phyloP scores from a whole-genome alignment of 2,888 invertebrate genomes.

The Tineola bisselliella region DNA sequence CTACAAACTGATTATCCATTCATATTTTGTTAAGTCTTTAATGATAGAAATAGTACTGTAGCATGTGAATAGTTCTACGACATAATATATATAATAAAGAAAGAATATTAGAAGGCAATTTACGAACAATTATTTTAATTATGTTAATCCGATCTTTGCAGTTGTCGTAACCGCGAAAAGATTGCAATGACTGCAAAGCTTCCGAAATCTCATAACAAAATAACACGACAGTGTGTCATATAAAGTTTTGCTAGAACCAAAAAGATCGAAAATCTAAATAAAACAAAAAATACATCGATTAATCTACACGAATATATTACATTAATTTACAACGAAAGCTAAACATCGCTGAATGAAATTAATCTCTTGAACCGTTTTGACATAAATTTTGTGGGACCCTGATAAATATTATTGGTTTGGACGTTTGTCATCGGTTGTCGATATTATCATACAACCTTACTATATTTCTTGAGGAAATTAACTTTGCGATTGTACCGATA shows the following conservation, averaged over 20 bases:
- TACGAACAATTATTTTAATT: too few relatives aligned
- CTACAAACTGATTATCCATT: neutral
- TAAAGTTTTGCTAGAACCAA: too few relatives aligned
- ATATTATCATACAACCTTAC: conserved; percentile 18
- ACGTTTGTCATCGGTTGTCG: conserved; percentile 35
- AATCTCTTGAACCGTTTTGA: conserved; percentile 34
- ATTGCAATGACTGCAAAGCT: too few relatives aligned
- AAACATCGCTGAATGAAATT: conserved; percentile 40
- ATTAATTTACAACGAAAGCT: conserved; percentile 33
- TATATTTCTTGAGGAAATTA: conserved; percentile 9
- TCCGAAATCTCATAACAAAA: too few relatives aligned
- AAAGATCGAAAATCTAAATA: neutral
- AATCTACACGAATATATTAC: conserved; percentile 24
- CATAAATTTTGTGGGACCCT: conserved; percentile 44
- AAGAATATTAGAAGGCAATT: too few relatives aligned
- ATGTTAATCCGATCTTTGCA: too few relatives aligned
- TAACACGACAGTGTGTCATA: too few relatives aligned
- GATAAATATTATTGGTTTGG: conserved; percentile 33
- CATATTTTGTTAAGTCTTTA: neutral
- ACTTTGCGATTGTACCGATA: neutral
- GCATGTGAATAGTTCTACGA: neutral
- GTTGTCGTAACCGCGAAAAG: too few relatives aligned
- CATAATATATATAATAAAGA: too few relatives aligned
- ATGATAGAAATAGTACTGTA: neutral
- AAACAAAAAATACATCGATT: neutral